Conservation (phyloP, 2,797 vertebrate species). For the Naso thynnoides region DNA sequence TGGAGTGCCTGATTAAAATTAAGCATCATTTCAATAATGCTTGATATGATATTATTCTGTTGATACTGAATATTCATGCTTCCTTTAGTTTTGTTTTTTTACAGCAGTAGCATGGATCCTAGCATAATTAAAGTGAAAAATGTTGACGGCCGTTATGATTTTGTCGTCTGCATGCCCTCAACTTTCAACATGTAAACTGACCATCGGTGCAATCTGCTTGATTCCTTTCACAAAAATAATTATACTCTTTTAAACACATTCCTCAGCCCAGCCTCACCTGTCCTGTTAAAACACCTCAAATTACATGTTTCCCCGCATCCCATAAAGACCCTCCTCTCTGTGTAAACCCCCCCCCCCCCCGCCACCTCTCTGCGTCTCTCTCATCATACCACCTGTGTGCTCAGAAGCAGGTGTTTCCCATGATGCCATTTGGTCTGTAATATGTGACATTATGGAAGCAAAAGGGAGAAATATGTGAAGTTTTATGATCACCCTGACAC, state of each 20-base stretch:
- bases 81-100: background rate
- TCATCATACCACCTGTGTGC: slow-evolving; percentile 56
- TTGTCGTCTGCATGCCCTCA: background rate
- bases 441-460: slow-evolving; percentile 67
- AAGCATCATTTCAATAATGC: background rate
- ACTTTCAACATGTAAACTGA: background rate
- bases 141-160: background rate
- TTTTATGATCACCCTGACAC: slow-evolving; percentile 62
- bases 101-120: background rate
- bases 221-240: slow-evolving; percentile 49
- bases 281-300: slow-evolving; percentile 66
- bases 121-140: background rate
- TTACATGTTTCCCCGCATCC: slow-evolving; percentile 56
- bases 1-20: background rate
- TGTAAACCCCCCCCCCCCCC: background rate
- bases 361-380: background rate
- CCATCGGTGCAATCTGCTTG: background rate
- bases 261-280: slow-evolving; percentile 36
- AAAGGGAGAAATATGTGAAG: slow-evolving; percentile 61
- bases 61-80: background rate
- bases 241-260: slow-evolving; percentile 53
- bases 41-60: background rate
- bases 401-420: slow-evolving; percentile 76
- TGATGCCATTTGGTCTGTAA: slow-evolving; percentile 64
- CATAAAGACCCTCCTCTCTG: slow-evolving; percentile 25